Evolutionary conservation across 1,140 invertebrate species (phyloP), one percentile per base, ranked within the genome.

Genomic region (Chymomyza costata): DNA sequence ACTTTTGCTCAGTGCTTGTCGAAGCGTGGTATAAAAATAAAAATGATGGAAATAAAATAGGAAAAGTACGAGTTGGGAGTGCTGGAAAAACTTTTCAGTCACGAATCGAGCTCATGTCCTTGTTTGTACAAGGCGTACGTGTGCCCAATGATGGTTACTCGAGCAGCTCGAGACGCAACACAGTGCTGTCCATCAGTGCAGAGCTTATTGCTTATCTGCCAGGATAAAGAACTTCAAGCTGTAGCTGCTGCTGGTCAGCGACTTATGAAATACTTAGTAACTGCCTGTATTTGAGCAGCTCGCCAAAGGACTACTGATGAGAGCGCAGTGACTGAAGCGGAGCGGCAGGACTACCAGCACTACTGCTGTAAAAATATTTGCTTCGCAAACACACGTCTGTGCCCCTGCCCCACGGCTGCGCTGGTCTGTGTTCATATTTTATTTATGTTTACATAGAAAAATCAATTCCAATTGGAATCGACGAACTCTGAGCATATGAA

Each of bases 181-280:
- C n/a, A 76, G 59, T 31, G 61, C 73, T 78, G 71, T 78, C 73
- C 73, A 58, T 78, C 67, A 80, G 67, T 63, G 66, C 38, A 44
- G 54, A 64, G 74, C 68, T 80, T 80, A 80, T 80, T 80, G 73
- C 73, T 80, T 80, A 71, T 57, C 54, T 57, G 54, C 43, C 34
- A 41, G 53, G 47, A 51, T 50, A 45, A 50, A 37, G 45, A 51
- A 43, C 18, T 37, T 31, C 31, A 49, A n/a, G n/a, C 63, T 57
- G 30, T 48, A 5, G 44, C 37, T 21, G 40, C 15, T 35, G 15
- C 32, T 14, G 32, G 30, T 28, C 21, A 35, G 47, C 55, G 64
- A 80, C 73, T 80, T 80, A 80, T 80, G 73, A 80, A 81, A 80
- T 80, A 80, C 73, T 80, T 80, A 80, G 74, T 61, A 73, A 65